Percentiles rank a stretch among this genome's conserved stretches.
phyloP scores from a whole-genome alignment of 92 coral and sea anemone species.

The Epizoanthus fatuus region DNA sequence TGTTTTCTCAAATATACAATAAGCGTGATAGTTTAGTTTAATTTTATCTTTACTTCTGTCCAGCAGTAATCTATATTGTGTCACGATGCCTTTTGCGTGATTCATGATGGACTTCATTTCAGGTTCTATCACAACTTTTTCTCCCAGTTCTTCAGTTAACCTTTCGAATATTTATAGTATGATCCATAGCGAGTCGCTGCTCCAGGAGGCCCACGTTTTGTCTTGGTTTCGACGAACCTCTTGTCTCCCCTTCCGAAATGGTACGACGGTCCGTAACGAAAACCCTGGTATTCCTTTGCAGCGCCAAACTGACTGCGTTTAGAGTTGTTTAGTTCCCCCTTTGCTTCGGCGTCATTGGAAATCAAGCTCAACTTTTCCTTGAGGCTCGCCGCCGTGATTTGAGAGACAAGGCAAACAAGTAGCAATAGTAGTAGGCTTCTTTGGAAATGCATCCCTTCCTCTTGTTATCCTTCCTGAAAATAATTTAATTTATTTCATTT shows the following conservation, averaged over 20 bases:
- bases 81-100: too few relatives aligned
- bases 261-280: too few relatives aligned
- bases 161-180: too few relatives aligned
- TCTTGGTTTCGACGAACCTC: not conserved
- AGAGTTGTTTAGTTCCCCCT: not conserved
- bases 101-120: too few relatives aligned
- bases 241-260: not conserved
- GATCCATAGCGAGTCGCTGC: too few relatives aligned
- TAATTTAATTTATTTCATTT: not conserved
- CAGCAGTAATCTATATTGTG: too few relatives aligned
- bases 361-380: constrained; percentile 9
- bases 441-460: not conserved
- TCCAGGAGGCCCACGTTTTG: not conserved
- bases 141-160: too few relatives aligned
- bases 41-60: too few relatives aligned
- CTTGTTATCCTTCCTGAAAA: not conserved
- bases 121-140: too few relatives aligned
- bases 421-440: not conserved
- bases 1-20: too few relatives aligned
- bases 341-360: not conserved
- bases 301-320: not conserved
- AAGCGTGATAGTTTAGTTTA: too few relatives aligned
- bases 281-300: too few relatives aligned
- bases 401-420: not conserved
- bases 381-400: not conserved